Evolutionary conservation across 2,113 vertebrate species (phyloP), one percentile per base, ranked within the genome.

Genomic region (Microcebus murinus): DNA sequence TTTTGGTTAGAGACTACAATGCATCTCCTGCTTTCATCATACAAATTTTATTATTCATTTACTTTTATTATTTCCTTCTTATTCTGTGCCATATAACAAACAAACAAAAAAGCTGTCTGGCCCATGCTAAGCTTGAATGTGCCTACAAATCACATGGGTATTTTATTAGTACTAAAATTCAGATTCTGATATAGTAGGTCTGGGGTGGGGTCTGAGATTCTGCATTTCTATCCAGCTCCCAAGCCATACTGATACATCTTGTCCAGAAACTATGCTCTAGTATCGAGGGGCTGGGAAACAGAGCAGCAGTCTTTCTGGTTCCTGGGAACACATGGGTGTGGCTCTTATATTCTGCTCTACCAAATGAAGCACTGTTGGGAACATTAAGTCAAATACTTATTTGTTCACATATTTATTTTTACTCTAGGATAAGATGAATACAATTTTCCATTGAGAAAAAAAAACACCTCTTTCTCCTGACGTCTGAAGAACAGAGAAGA

Each of bases 381-480:
- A 42, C 3, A 25, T 12, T n/a, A 48, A 31, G 36, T 87, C n/a
- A 85, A 76, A 67, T 59, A 27, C 27, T 85, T 82, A 76, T 87
- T 59, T 91, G 42, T 94, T 85, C 55, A 85, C 73, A 81, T 77
- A 77, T 84, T 96, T 83, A 90, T 90, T 84, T 97, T 95, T 18
- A 55, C 34, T 91, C 45, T 96, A 98, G 98, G 98, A 87, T 98
- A 97, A 97, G 65, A 91, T 23, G 79, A 88, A 55, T 42, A 63
- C 11, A 73, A 29, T 71, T 70, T 90, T 81, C 55, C 85, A 83
- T 4, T 74, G 80, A 96, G 88, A 9, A 12, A 97, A 94, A 80
- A 67, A 45, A 45, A 45, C 45, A 57, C 71, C n/a, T 86, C 61
- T 70, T 91, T 94, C 76, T 93, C 67, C 80, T 84, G 65, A 93